Evolutionary conservation across 2,888 invertebrate species (phyloP).

Genomic region (Galerucella nymphaeae): DNA sequence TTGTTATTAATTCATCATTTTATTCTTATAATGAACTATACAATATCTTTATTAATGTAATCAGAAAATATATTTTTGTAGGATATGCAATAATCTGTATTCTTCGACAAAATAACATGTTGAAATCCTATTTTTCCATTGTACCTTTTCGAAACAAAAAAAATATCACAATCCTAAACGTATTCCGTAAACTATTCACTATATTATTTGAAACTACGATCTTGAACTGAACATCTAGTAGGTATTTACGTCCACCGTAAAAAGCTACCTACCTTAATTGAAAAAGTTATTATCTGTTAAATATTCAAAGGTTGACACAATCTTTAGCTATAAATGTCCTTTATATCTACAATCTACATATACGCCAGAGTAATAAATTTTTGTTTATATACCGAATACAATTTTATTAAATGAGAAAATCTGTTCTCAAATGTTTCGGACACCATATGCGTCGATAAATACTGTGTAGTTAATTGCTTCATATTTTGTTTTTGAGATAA

Average conservation of each 20-base stretch:
- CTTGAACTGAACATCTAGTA: neutral
- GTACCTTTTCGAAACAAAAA: neutral
- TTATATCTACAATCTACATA: conserved; percentile 48
- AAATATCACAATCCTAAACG: neutral
- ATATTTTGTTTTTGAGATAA: no score
- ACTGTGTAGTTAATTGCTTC: neutral
- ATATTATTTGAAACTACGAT: neutral
- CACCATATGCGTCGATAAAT: neutral
- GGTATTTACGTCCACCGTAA: conserved; percentile 4
- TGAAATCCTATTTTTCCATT: neutral
- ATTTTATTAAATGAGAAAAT: conserved; percentile 8
- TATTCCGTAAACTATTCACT: neutral
- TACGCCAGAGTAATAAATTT: conserved; percentile 45
- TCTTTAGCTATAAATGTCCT: conserved; percentile 47
- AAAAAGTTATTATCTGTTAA: conserved; percentile 33
- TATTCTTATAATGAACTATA: no score
- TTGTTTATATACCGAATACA: conserved; percentile 38
- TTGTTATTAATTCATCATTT: no score
- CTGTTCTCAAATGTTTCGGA: neutral
- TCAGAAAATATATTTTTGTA: no score
- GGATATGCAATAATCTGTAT: no score
- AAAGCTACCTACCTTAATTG: conserved; percentile 16
- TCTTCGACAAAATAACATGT: neutral
- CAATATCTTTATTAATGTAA: no score
- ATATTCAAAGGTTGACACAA: conserved; percentile 45